Evolutionary conservation across 1,140 invertebrate species (phyloP).

Genomic region (Caenorhabditis tropicalis): DNA sequence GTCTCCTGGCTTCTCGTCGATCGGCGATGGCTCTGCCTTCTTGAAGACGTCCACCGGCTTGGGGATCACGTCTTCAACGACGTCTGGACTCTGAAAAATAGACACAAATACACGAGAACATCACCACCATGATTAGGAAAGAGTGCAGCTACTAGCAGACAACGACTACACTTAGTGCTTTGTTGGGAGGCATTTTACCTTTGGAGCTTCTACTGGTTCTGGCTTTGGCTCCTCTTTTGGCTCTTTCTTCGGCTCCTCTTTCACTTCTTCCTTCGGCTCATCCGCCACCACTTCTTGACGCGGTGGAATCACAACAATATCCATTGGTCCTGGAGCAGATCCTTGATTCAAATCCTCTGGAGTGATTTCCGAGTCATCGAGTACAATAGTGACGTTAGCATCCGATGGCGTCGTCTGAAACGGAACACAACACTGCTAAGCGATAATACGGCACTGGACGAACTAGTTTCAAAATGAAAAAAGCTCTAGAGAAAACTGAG

Average conservation of each 20-base stretch:
- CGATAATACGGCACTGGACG: too few relatives aligned
- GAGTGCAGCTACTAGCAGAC: too few relatives aligned
- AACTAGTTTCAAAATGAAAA: background rate
- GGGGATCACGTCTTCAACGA: too few relatives aligned
- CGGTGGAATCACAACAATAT: slow-evolving; percentile 12
- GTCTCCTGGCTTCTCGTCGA: background rate
- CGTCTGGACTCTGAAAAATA: too few relatives aligned
- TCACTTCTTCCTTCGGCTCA: too few relatives aligned
- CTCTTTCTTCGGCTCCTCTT: background rate
- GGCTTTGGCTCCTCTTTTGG: background rate
- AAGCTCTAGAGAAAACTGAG: too few relatives aligned
- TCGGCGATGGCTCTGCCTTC: background rate
- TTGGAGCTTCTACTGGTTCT: background rate
- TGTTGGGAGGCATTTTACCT: too few relatives aligned
- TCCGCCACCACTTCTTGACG: too few relatives aligned
- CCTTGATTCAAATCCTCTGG: background rate
- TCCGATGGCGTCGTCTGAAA: background rate
- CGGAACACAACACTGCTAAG: slow-evolving; percentile 24
- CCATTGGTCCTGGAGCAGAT: background rate
- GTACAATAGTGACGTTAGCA: background rate
- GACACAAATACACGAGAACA: too few relatives aligned
- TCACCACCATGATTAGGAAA: too few relatives aligned
- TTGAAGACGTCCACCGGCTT: background rate
- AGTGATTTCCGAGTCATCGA: background rate
- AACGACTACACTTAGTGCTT: background rate